Evolutionary conservation across 2,888 invertebrate genomes (phyloP).

Genomic region (Euzophera pinguis): DNA sequence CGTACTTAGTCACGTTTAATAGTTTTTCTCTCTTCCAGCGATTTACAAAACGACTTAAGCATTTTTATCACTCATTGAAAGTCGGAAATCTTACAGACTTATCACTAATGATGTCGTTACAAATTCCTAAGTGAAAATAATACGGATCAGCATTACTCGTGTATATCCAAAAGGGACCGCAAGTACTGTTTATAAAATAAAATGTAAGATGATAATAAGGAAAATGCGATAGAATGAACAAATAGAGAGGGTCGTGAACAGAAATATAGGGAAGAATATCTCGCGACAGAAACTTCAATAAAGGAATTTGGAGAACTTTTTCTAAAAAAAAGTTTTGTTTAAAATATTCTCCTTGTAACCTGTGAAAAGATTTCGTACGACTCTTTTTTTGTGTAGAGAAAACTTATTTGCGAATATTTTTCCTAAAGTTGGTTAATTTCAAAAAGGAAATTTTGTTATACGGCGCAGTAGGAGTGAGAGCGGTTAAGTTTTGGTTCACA

Average conservation of each 20-base stretch:
- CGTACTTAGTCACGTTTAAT: constrained; percentile 74
- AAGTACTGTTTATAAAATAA: constrained; percentile 29
- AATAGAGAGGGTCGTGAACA: constrained; percentile 29
- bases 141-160: constrained; percentile 11
- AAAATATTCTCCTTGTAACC: constrained; percentile 41
- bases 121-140: constrained; percentile 11
- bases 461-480: constrained; percentile 30
- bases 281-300: constrained; percentile 33
- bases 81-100: constrained; percentile 13
- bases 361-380: constrained; percentile 39
- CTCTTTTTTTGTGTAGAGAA: constrained; percentile 37
- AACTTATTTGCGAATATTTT: constrained; percentile 58
- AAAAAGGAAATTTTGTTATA: constrained; percentile 45
- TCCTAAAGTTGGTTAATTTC: constrained; percentile 59
- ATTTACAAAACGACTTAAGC: constrained; percentile 31
- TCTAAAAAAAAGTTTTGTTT: constrained; percentile 33
- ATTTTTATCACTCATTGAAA: constrained; percentile 32
- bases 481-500: constrained; percentile 54
- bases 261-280: constrained; percentile 31
- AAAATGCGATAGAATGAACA: constrained; percentile 32
- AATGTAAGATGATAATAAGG: constrained; percentile 36
- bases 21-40: constrained; percentile 58
- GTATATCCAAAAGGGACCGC: constrained; percentile 12
- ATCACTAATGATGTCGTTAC: constrained; percentile 4
- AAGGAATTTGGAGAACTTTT: constrained; percentile 33